Evolutionary conservation across 1,140 invertebrate species (phyloP), one percentile per base, ranked within the genome.

Genomic region (Coptotermes formosanus): DNA sequence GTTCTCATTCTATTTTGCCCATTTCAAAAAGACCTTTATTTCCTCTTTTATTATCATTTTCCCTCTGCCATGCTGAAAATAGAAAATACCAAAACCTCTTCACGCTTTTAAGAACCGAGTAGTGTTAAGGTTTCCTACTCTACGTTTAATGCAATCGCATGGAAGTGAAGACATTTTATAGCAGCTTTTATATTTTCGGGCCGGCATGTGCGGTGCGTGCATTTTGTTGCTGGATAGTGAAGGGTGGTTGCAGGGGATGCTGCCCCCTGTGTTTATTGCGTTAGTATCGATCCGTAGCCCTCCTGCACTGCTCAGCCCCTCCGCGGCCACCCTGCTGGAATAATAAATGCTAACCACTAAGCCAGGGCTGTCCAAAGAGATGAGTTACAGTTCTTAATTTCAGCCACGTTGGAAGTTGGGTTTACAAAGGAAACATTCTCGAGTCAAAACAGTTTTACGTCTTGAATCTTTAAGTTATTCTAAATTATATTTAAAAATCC

Each of bases 341-440:
- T 75, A 75, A 75, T 75, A 75, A 75, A 75, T 75, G 64, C 64
- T 25, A 75, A 75, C 64, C 64, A 30, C 64, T 75, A 75, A 75
- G 64, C 64, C n/a, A 75, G 64, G 64, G 64, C 25, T 75, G 64
- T 75, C 25, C 64, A 75, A 75, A 30, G 25, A 30, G 52, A 55
- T 16, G 52, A 38, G 14, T 16, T 21, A 16, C 19, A 16, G 19
- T 21, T 55, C 19, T 19, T 19, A 19, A 0, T 19, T 55, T 55
- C 45, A 48, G 45, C 45, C 9, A 38, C 38, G 45, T 48, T 48
- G 45, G 14, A 48, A 48, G 11, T 48, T 9, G 14, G 14, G 45
- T 48, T 6, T 6, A 48, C 38, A 38, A 38, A 38, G 2, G 38
- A 4, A 38, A 38, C 38, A 38, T 38, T 38, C 38, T 4, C 38